Base-by-base conservation (phyloP, 92 coral and sea anemone genomes). In the Porites cylindrica region DNA sequence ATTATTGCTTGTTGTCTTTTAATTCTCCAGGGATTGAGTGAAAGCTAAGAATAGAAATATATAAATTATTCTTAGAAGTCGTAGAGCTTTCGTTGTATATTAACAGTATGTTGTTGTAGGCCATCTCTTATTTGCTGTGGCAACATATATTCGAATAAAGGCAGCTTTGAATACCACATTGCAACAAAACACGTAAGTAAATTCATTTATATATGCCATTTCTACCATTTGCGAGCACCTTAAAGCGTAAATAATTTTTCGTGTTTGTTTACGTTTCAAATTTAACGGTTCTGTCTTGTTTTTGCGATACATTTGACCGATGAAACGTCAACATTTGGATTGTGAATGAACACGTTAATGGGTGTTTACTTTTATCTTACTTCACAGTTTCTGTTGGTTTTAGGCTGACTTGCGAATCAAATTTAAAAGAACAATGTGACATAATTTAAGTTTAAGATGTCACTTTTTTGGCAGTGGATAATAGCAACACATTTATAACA, bases 51-150 rank as follows among this genome's bases (percentile, higher is more conserved):
- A 67, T 66, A 80, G 85, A 76, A 80, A 80, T 80, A 63, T 80
- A 80, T 80, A 21, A 0, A 43, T 80, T 80, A 66, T 80, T 80
- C 85, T 80, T 80, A 17, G 85, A 80, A 75, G 59, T 70, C 76
- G 87, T 70, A 82, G 83, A 85, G 89, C 83, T 64, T 85, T 65
- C 75, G 63, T 76, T 85, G 89, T 85, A 75, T 63, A 85, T 79
- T 87, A 87, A 86, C 83, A 85, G 85, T 82, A 82, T 82, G 86
- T 82, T 71, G 86, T 82, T 82, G 86, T 82, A 82, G 79, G 86
- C 86, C 86, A 82, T 69, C 86, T 70, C 68, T 71, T 23, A 82
- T 82, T 82, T 82, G 86, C 86, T 82, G 86, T 82, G 86, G 77
- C 16, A 38, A 21, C 63, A 7, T 19, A 11, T 82, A 23, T 17